Percentiles rank a stretch among this genome's conserved stretches.
Evolutionary conservation across 2,797 vertebrate species (phyloP).

Genomic region (Aphelocoma californica): DNA sequence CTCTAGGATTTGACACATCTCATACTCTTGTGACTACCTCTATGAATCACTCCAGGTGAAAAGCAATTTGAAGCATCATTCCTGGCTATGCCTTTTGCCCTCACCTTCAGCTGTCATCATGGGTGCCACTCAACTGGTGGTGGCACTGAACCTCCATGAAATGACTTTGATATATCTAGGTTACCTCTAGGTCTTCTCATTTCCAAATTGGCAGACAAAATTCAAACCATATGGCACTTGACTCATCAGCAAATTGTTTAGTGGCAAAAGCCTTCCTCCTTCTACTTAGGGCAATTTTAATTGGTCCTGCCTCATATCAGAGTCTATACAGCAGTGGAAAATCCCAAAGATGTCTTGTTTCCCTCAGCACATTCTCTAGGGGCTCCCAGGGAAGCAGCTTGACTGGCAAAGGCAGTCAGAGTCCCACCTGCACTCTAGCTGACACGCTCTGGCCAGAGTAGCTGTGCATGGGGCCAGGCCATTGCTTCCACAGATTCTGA

Average conservation of each 20-base stretch:
- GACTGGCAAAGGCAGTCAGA: neutral
- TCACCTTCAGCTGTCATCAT: neutral
- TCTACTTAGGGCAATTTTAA: neutral
- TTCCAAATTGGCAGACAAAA: neutral
- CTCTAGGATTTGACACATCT: neutral
- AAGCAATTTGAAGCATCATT: neutral
- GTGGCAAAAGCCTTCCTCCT: neutral
- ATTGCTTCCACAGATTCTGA: neutral
- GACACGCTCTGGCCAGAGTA: fast-evolving
- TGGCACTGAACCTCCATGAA: neutral
- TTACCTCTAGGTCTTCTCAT: neutral
- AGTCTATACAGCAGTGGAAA: neutral
- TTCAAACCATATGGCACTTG: neutral
- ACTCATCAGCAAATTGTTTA: neutral
- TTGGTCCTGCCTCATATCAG: neutral
- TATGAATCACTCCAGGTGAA: neutral
- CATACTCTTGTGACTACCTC: neutral
- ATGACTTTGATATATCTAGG: neutral
- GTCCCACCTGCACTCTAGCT: neutral
- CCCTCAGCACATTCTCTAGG: neutral
- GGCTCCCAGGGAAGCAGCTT: neutral
- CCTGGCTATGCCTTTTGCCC: neutral
- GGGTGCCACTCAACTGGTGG: neutral
- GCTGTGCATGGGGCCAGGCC: fast-evolving
- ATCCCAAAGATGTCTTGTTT: neutral